Conservation (phyloP, 1,140 invertebrate species). For the Drosophila parabipectinata region DNA sequence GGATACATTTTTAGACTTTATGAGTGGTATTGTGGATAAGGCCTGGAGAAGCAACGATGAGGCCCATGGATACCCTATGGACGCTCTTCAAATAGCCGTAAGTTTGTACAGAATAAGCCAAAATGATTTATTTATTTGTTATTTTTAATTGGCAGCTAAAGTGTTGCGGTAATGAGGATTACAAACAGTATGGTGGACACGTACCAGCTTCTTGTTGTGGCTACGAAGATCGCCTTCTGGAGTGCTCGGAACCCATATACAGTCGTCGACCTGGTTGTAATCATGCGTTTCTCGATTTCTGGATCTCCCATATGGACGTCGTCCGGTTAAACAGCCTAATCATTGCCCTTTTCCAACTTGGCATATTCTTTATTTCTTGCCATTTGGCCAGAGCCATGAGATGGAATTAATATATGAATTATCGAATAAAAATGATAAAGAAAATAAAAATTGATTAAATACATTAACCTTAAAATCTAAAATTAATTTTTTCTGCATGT, state of each 20-base stretch:
- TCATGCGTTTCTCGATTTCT: slow-evolving; percentile 81
- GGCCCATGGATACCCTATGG: slow-evolving; percentile 49
- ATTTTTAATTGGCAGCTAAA: slow-evolving; percentile 83
- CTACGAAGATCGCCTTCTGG: slow-evolving; percentile 59
- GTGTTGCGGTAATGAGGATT: slow-evolving; percentile 86
- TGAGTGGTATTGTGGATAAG: slow-evolving; percentile 84
- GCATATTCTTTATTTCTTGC: slow-evolving; percentile 61
- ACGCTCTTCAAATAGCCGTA: slow-evolving; percentile 64
- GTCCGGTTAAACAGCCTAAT: slow-evolving; percentile 87
- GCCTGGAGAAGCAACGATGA: slow-evolving; percentile 52
- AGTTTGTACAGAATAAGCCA: slow-evolving; percentile 9
- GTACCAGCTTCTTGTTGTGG: slow-evolving; percentile 84
- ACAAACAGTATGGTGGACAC: slow-evolving; percentile 78
- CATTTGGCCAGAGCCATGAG: slow-evolving; percentile 86
- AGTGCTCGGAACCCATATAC: slow-evolving; percentile 54
- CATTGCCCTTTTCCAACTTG: slow-evolving; percentile 85
- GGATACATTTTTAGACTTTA: slow-evolving; percentile 80
- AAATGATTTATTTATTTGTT: background rate
- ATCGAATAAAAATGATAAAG: no score
- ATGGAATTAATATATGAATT: background rate
- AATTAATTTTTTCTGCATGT: no score
- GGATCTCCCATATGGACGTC: slow-evolving; percentile 84
- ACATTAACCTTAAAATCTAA: no score
- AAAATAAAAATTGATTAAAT: no score
- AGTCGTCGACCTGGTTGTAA: slow-evolving; percentile 83